Evolutionary conservation across 2,113 vertebrate species (phyloP), one percentile per base, ranked within the genome.

Genomic region (Saccopteryx bilineata): DNA sequence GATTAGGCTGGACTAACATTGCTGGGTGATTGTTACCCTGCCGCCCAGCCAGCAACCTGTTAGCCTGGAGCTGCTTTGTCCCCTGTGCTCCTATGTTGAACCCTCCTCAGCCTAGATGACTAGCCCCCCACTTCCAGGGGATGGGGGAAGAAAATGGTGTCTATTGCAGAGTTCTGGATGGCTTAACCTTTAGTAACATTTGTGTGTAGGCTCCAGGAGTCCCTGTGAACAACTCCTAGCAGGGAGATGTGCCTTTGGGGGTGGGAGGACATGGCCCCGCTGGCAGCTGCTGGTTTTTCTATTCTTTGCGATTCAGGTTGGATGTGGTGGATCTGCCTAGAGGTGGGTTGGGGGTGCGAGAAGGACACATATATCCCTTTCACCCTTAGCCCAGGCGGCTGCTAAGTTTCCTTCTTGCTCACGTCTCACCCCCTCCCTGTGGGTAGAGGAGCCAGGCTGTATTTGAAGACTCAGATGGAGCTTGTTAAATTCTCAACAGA

Each of bases 201-300:
- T 78, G 39, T 60, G 39, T 56, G 66, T 54, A 14, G 39, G 58
- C 74, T 50, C 18, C 56, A 9, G 14, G 69, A 74, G 69, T 28
- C 48, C 50, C 48, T 1, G 19, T n/a, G 84, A 80, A 33, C 0
- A 5, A 3, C 28, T 21, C 61, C 31, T 54, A 48, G 7, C 7
- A 15, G 39, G 68, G 23, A 61, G 39, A 2, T 84, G 23, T 39
- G 71, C 60, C 54, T 26, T 11, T 2, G 8, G 39, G 33, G 46
- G 50, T 17, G 28, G 66, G n/a, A 5, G 9, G 4, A 17, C 17
- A 12, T 17, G 50, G 78, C 39, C 68, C 80, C 63, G 71, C 46
- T 75, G 88, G 60, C 92, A 94, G 90, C 81, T 94, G 96, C 94
- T 54, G 54, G 71, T 93, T 33, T 75, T 69, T 91, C 9, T 9